Conservation (phyloP, 1,140 invertebrate species). For the Caenorhabditis remanei region DNA sequence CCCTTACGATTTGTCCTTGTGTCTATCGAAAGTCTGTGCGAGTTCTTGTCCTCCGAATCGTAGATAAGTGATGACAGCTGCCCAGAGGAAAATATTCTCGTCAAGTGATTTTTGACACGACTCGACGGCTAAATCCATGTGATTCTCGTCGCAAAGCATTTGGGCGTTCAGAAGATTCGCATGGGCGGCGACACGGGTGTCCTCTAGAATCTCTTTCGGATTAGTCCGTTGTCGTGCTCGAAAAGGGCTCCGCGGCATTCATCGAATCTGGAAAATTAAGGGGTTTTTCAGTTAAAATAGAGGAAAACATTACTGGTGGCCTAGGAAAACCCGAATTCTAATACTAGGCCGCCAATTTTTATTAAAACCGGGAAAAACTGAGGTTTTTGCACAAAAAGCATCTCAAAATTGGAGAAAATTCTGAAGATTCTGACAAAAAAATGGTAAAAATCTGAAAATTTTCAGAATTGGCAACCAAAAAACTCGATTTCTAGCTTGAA, state of each 20-base stretch:
- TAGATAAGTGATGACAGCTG: conserved; percentile 55
- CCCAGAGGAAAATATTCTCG: conserved; percentile 62
- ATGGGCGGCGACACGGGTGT: conserved; percentile 42
- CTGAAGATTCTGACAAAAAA: too few relatives aligned
- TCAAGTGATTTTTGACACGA: conserved; percentile 44
- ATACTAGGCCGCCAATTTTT: too few relatives aligned
- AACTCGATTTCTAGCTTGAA: too few relatives aligned
- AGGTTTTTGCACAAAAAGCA: too few relatives aligned
- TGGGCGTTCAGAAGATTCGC: conserved; percentile 63
- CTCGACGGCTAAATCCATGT: conserved; percentile 27
- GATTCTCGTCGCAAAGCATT: conserved; percentile 62
- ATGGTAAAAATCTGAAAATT: too few relatives aligned
- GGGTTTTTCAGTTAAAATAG: background rate
- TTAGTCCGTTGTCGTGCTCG: conserved; percentile 18
- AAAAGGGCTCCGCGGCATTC: conserved; percentile 59
- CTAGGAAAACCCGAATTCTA: too few relatives aligned
- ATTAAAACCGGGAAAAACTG: too few relatives aligned
- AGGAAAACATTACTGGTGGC: too few relatives aligned
- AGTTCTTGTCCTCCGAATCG: conserved; percentile 50
- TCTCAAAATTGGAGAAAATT: too few relatives aligned
- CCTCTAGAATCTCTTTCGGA: conserved; percentile 48
- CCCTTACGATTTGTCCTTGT: conserved; percentile 27
- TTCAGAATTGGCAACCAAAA: too few relatives aligned
- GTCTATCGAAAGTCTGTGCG: background rate
- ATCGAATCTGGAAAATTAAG: conserved; percentile 59